Evolutionary conservation across 2,797 vertebrate genomes (phyloP), one percentile per base, ranked within the genome.

Genomic region (Astyanax mexicanus): DNA sequence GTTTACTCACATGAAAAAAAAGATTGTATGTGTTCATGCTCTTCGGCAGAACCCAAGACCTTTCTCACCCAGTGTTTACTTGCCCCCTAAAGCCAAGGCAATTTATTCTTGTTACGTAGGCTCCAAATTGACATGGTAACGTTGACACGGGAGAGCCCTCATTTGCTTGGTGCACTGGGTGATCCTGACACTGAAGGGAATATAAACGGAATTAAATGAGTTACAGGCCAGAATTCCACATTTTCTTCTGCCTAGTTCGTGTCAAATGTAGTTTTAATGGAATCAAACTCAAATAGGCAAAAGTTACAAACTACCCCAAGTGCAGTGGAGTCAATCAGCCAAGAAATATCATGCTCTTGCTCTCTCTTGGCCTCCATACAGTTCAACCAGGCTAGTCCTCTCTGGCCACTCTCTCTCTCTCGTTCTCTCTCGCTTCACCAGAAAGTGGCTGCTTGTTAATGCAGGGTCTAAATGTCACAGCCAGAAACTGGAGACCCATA

Each of bases 401-500:
- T 21, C 23, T 32, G 27, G 21, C 21, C 35, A 21, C 10, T 40
- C 35, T 62, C n/a, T 10, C 2, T 29, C 21, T n/a, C n/a, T n/a
- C n/a, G n/a, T n/a, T n/a, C n/a, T n/a, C n/a, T n/a, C n/a, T n/a
- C n/a, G n/a, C 32, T 7, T n/a, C n/a, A 3, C 38, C 19, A 52
- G 3, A 67, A 12, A 1, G 3, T 21, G 12, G n/a, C 40, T 62
- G 44, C 19, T 65, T 47, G 47, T 52, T 74, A 52, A 62, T 38
- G 32, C 13, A 10, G 13, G 9, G 6, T 82, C 11, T 61, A 71
- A 77, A 82, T 74, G 74, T 79, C 77, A 77, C 4, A 52, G 2
- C 13, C 6, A 23, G 27, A 35, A 62, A 37, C 38, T 15, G 11
- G 51, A 55, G 21, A 49, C 3, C 29, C 15, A 35, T 40, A 57